Conservation (phyloP, 2,113 vertebrate species). For the Macquaria ambigua region DNA sequence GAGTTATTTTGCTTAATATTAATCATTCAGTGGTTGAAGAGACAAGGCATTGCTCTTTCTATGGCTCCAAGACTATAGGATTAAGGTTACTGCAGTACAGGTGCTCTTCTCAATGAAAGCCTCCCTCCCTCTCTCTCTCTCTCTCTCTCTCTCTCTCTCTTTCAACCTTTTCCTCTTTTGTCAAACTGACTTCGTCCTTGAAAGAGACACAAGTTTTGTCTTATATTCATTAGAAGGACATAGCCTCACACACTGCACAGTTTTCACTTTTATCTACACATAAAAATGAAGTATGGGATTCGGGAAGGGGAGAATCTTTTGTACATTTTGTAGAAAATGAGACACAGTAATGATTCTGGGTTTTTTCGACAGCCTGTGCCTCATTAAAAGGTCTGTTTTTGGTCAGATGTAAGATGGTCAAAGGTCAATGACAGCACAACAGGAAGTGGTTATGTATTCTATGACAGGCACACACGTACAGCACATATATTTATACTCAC, state of each 20-base stretch:
- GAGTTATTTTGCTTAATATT: conserved; percentile 48
- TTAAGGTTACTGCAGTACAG: conserved; percentile 51
- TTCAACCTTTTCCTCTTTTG: neutral
- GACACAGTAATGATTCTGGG: neutral
- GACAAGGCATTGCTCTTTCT: conserved; percentile 59
- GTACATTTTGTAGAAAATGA: conserved; percentile 43
- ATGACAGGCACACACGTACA: conserved; percentile 56
- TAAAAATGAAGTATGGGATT: neutral
- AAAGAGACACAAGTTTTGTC: conserved; percentile 44
- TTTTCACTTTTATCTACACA: conserved; percentile 44
- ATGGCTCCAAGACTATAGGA: conserved; percentile 62
- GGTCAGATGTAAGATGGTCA: conserved; percentile 17
- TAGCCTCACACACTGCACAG: conserved; percentile 46
- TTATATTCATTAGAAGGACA: conserved; percentile 42
- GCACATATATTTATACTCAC: conserved; percentile 54
- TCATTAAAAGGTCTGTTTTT: conserved; percentile 28
- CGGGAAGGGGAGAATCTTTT: no score
- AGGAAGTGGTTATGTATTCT: conserved; percentile 36
- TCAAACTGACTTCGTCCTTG: conserved; percentile 40
- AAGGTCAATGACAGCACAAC: conserved; percentile 39
- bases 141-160: neutral
- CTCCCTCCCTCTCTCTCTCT: neutral
- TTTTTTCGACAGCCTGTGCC: neutral
- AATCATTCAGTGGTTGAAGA: conserved; percentile 60
- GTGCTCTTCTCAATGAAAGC: conserved; percentile 47